These are phyloP conservation scores for Busseola fusca DNA, from an alignment of 2,888 invertebrate genomes.

Conservation along the genomic window DNA sequence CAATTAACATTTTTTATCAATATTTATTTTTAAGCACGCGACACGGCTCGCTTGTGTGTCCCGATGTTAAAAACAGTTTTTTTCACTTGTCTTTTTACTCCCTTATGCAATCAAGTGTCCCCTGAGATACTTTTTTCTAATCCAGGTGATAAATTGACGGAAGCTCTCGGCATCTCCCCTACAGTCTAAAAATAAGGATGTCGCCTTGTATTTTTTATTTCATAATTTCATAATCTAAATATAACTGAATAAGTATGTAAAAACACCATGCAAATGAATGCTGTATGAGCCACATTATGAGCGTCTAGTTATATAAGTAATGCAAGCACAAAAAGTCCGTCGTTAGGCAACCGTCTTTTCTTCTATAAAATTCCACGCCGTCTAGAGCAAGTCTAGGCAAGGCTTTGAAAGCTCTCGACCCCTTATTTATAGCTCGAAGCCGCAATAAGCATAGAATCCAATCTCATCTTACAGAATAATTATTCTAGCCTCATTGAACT, in stretches of 20 bases:
- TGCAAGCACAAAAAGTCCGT: neutral
- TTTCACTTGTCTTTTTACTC: conserved; percentile 52
- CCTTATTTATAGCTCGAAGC: conserved; percentile 37
- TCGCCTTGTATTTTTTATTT: conserved; percentile 67
- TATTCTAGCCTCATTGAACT: conserved; percentile 57
- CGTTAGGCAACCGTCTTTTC: conserved; percentile 6
- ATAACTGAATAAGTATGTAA: conserved; percentile 38
- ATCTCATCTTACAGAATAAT: conserved; percentile 47
- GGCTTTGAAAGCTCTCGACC: conserved; percentile 27
- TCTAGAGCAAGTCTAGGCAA: conserved; percentile 46
- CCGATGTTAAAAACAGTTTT: conserved; percentile 48
- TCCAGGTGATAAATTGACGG: conserved; percentile 82
- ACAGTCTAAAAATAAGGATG: conserved; percentile 71
- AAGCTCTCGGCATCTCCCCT: conserved; percentile 71
- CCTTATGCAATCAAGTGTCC: conserved; percentile 66
- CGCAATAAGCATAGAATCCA: conserved; percentile 42
- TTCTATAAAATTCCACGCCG: conserved; percentile 21
- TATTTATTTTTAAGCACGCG: conserved; percentile 57
- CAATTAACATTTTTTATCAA: conserved; percentile 67
- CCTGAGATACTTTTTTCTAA: conserved; percentile 75
- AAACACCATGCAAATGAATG: conserved; percentile 46
- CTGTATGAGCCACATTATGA: conserved; percentile 37
- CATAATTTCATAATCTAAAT: conserved; percentile 64
- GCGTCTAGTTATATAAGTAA: conserved; percentile 2
- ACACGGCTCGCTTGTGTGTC: conserved; percentile 22